A percentile compares a stretch with the other conserved stretches of the same genome.
Evolutionary conservation across 1,140 invertebrate species (phyloP).

Genomic region (Lordiphosa stackelbergi): DNA sequence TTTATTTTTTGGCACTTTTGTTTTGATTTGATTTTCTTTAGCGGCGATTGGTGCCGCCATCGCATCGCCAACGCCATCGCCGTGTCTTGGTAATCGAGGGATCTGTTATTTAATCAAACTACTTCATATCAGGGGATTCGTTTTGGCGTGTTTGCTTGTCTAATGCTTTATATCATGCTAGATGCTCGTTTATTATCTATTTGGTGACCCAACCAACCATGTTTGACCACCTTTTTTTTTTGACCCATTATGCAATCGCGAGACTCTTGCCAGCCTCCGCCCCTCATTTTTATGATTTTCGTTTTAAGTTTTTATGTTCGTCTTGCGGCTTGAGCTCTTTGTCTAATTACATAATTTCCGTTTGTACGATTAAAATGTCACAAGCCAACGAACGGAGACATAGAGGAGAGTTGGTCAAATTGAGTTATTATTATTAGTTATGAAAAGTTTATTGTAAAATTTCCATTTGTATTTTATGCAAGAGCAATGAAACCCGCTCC

Average conservation of each 20-base stretch:
- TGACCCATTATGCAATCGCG: no score
- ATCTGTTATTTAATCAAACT: no score
- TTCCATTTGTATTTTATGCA: no score
- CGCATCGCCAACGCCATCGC: not conserved
- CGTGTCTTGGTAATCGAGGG: no score
- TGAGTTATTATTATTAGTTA: conserved; percentile 50
- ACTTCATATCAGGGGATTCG: conserved; percentile 1
- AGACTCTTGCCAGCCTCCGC: no score
- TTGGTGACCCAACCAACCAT: conserved; percentile 51
- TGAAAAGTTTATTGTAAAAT: conserved; percentile 4
- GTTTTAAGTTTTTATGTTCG: conserved; percentile 19
- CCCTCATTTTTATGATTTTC: no score
- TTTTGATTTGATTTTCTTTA: conserved; percentile 19
- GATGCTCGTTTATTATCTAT: conserved; percentile 59
- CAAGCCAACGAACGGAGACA: conserved; percentile 51
- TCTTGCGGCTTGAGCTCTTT: not conserved
- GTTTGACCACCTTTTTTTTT: no score
- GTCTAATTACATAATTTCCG: conserved; percentile 59
- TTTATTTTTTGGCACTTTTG: not conserved
- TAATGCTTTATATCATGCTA: conserved; percentile 52
- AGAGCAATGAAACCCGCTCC: no score
- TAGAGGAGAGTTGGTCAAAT: conserved; percentile 29
- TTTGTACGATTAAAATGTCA: conserved; percentile 64
- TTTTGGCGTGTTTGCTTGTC: conserved; percentile 16
- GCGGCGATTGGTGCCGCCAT: conserved; percentile 21